Percentiles rank a stretch among this genome's conserved stretches.
Conservation (phyloP, 2,113 vertebrate species). For the Upupa epops region DNA sequence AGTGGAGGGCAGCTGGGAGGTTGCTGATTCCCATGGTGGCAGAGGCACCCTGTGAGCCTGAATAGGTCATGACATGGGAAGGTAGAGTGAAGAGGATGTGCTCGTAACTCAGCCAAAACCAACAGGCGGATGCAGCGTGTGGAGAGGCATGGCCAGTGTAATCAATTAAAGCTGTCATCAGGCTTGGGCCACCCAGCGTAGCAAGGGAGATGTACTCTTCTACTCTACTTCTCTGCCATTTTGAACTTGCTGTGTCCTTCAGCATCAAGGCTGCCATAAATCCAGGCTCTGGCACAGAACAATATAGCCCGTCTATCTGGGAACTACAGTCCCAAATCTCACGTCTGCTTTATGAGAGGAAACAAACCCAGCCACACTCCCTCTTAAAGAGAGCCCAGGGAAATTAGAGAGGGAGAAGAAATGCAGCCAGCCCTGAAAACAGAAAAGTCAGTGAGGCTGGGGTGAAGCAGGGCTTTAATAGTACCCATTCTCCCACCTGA, state of each 20-base stretch:
- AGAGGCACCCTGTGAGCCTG: background rate
- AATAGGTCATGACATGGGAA: background rate
- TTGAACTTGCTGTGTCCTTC: background rate
- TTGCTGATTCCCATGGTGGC: background rate
- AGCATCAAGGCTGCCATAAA: background rate
- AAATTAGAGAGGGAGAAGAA: background rate
- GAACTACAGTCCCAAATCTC: background rate
- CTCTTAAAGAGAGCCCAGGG: background rate
- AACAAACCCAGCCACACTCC: background rate
- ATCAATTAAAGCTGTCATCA: background rate
- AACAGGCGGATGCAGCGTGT: background rate
- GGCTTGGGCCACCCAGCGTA: background rate
- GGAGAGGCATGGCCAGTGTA: background rate
- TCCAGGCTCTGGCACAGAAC: background rate
- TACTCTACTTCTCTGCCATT: background rate
- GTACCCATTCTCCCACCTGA: background rate
- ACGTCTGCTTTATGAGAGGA: conserved; percentile 7
- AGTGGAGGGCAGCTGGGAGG: background rate
- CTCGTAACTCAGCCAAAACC: background rate
- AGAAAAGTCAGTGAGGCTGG: background rate
- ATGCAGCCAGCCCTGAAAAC: background rate
- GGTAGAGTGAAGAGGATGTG: background rate
- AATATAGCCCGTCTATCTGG: background rate
- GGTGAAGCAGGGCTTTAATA: background rate
- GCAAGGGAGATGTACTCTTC: background rate